phyloP scores from a whole-genome alignment of 1,140 invertebrate species.

The Cyrtorhinus lividipennis region DNA sequence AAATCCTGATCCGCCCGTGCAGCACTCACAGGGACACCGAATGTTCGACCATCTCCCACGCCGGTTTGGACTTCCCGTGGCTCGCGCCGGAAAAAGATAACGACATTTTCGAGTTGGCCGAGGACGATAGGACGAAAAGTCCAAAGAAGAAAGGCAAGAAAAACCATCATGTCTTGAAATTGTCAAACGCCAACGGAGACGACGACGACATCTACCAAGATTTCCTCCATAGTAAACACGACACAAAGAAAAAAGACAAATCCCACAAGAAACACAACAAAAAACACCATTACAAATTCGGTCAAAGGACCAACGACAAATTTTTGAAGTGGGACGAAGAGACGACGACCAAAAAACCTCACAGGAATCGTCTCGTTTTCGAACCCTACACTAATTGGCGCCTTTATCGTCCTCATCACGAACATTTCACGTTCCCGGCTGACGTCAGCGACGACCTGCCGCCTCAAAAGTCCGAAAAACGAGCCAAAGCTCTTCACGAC shows the following conservation, averaged over 20 bases:
- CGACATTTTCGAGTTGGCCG: conserved; percentile 31
- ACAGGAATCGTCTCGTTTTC: neutral
- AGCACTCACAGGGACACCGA: conserved; percentile 44
- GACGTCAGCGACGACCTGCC: neutral
- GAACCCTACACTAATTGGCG: too few relatives aligned
- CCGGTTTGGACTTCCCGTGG: conserved; percentile 39
- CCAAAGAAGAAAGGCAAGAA: conserved; percentile 1
- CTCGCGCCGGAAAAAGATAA: conserved; percentile 29
- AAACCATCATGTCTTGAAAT: conserved; percentile 13
- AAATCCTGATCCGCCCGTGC: conserved; percentile 44
- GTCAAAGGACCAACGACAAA: conserved; percentile 6
- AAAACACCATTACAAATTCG: neutral
- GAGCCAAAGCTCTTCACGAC: conserved; percentile 4
- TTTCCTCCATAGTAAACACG: neutral
- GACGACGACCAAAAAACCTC: conserved; percentile 12
- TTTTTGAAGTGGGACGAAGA: conserved; percentile 2
- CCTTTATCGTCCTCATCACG: too few relatives aligned
- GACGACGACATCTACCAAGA: conserved; percentile 13
- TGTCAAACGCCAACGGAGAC: neutral
- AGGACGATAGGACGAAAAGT: conserved; percentile 8
- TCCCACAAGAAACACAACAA: neutral
- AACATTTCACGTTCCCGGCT: conserved; percentile 3
- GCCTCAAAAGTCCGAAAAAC: neutral
- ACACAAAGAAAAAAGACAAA: neutral
- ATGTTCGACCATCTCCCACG: conserved; percentile 42